Evolutionary conservation across 2,113 vertebrate species (phyloP), one percentile per base, ranked within the genome.

Genomic region (Hemichromis elongatus): DNA sequence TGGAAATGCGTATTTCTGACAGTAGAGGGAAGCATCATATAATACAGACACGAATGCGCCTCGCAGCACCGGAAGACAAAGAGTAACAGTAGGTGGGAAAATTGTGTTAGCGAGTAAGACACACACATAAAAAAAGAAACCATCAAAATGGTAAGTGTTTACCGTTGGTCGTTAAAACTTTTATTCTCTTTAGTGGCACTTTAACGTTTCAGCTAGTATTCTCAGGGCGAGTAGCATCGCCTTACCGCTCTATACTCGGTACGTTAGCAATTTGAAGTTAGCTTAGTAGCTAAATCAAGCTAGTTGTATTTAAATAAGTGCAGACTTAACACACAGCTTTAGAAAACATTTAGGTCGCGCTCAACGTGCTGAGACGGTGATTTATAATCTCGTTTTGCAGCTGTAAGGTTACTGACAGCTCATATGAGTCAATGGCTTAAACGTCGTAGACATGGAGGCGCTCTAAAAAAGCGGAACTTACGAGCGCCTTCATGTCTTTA

Each of bases 141-240:
- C 4, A 6, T 37, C 75, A 91, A 21, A 54, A 95, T 95, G 94
- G 93, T 94, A 30, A 82, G 91, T 84, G 42, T 61, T 9, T 11
- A 30, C 5, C 3, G 4, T 4, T 2, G 6, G 1, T 21, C 5
- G 7, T 19, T 11, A 0, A 2, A 21, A 13, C 4, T 26, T 33
- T 26, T 28, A 0, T 57, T 6, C 5, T 30, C 14, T 66, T 16
- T 0, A 52, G 5, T 21, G 1, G 0, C 4, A 2, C 5, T 12
- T 2, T 5, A 10, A 10, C 5, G 54, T 3, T 13, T 19, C 30
- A 14, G 19, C n/a, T 10, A 30, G 66, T 4, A 33, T 7, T 59
- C 18, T 52, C 14, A 2, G 30, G 1, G 33, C 55, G 40, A 47
- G 77, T 19, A 61, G 45, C 40, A 13, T 10, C 6, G 9, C 24